phyloP scores from a whole-genome alignment of 2,113 vertebrate species.

The Tretioscincus oriximinensis region DNA sequence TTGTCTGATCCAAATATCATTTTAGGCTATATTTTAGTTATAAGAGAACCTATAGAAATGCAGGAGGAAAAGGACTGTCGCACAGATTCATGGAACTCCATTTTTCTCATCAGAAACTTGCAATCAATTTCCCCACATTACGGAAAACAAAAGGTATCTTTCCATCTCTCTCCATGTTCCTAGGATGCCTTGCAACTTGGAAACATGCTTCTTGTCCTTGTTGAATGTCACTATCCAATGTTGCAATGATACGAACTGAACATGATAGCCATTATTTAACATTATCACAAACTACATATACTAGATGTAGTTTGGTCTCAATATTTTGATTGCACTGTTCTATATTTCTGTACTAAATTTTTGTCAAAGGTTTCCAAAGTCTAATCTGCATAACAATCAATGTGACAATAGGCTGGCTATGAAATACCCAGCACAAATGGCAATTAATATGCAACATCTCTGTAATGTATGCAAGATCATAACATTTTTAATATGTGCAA shows the following conservation, averaged over 20 bases:
- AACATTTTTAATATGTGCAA: constrained; percentile 20
- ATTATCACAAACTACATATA: constrained; percentile 36
- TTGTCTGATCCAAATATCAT: too few relatives aligned
- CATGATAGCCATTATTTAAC: constrained; percentile 12
- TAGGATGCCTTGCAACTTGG: too few relatives aligned
- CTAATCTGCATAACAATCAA: not conserved
- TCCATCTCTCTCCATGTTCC: too few relatives aligned
- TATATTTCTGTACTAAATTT: not conserved
- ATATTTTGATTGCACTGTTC: constrained; percentile 21
- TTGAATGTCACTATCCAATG: constrained; percentile 2
- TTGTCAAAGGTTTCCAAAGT: constrained; percentile 17
- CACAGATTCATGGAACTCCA: too few relatives aligned
- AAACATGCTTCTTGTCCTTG: too few relatives aligned
- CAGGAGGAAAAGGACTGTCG: too few relatives aligned
- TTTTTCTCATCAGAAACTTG: too few relatives aligned
- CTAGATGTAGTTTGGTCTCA: not conserved
- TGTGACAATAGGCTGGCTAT: constrained; percentile 1
- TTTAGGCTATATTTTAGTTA: too few relatives aligned
- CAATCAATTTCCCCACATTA: too few relatives aligned
- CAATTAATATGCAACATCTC: constrained; percentile 20
- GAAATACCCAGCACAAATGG: constrained; percentile 5
- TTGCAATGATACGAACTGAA: not conserved
- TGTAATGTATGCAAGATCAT: not conserved
- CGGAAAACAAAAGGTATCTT: too few relatives aligned
- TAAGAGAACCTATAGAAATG: too few relatives aligned